phyloP scores from a whole-genome alignment of 2,888 invertebrate genomes.

The Luffia ferchaultella region DNA sequence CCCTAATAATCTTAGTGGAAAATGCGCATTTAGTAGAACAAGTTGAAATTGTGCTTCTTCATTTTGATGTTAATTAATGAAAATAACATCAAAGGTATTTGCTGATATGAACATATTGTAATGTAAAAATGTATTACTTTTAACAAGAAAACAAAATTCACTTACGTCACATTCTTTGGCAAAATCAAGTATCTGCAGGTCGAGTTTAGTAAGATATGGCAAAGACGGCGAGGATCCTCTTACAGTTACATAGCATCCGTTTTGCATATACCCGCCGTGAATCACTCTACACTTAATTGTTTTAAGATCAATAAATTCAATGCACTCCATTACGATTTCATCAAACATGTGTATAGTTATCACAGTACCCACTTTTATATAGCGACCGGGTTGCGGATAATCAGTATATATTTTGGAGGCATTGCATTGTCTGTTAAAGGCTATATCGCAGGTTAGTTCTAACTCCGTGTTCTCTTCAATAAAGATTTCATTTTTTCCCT shows the following conservation, averaged over 20 bases:
- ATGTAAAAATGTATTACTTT: too few species aligned
- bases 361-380: constrained; percentile 24
- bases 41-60: too few species aligned
- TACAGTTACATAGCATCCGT: constrained; percentile 23
- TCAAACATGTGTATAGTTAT: constrained; percentile 24
- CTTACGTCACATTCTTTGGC: constrained; percentile 29
- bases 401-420: constrained; percentile 27
- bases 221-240: constrained; percentile 24
- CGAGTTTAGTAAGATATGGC: constrained; percentile 25
- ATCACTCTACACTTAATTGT: constrained; percentile 26
- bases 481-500: neutral
- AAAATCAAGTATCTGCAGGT: constrained; percentile 29
- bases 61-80: too few species aligned
- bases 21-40: too few species aligned
- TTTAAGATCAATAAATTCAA: constrained; percentile 18
- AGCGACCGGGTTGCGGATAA: constrained; percentile 23
- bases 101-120: too few species aligned
- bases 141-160: too few species aligned
- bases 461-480: constrained; percentile 20
- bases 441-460: constrained; percentile 22
- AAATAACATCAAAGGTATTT: too few species aligned
- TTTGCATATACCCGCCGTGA: constrained; percentile 21
- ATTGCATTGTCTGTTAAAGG: constrained; percentile 26
- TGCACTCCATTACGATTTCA: constrained; percentile 25
- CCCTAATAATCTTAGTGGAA: too few species aligned